A percentile compares a stretch with the other conserved stretches of the same genome.
Conservation (phyloP, 2,797 vertebrate species). For the Megalops cyprinoides region DNA sequence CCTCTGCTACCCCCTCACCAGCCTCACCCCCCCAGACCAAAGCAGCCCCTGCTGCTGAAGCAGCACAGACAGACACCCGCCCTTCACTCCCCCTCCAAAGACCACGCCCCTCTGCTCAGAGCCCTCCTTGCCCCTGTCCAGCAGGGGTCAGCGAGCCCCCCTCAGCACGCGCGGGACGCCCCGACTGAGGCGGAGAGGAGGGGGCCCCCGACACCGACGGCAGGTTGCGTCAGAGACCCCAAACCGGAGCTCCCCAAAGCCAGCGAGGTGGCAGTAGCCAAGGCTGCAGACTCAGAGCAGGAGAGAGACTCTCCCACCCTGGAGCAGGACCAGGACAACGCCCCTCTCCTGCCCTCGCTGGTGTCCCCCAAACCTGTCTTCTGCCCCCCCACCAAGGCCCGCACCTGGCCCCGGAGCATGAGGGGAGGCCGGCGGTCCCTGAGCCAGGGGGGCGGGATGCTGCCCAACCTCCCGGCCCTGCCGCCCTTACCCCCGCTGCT, state of each 20-base stretch:
- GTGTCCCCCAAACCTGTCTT: slow-evolving; percentile 76
- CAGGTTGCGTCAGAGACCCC: slow-evolving; percentile 59
- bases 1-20: slow-evolving; percentile 61
- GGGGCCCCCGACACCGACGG: slow-evolving; percentile 57
- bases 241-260: slow-evolving; percentile 66
- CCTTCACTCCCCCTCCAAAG: slow-evolving; percentile 57
- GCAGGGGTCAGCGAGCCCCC: slow-evolving; percentile 48
- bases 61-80: slow-evolving; percentile 57
- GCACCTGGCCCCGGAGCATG: slow-evolving; percentile 79
- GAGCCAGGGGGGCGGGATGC: slow-evolving; percentile 55
- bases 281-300: slow-evolving; percentile 63
- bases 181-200: slow-evolving; percentile 51
- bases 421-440: slow-evolving; percentile 63
- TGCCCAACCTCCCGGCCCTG: slow-evolving; percentile 71
- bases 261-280: slow-evolving; percentile 47
- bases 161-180: slow-evolving; percentile 54
- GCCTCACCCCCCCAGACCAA: slow-evolving; percentile 64
- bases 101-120: slow-evolving; percentile 41
- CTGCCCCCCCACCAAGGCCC: slow-evolving; percentile 78
- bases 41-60: slow-evolving; percentile 60
- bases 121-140: slow-evolving; percentile 42
- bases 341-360: slow-evolving; percentile 64
- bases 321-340: slow-evolving; percentile 73
- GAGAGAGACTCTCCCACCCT: slow-evolving; percentile 75
- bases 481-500: slow-evolving; percentile 74